phyloP scores from a whole-genome alignment of 2,797 vertebrate species.

The Kryptopterus vitreolus region DNA sequence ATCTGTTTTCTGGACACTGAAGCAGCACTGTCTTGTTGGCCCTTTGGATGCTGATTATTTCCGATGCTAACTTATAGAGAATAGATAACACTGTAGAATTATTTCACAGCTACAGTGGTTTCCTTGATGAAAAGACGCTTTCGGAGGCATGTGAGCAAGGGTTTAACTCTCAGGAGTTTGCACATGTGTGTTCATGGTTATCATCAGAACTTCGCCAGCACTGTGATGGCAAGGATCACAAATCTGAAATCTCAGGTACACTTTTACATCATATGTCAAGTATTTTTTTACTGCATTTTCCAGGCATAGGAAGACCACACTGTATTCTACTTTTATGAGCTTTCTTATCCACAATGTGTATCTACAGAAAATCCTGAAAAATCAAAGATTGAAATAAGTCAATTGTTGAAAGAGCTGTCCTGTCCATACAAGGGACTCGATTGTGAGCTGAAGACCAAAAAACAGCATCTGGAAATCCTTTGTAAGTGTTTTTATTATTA shows the following conservation, averaged over 20 bases:
- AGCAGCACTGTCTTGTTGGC: neutral
- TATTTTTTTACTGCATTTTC: neutral
- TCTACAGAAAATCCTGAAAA: constrained; percentile 80
- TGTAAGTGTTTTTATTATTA: constrained; percentile 70
- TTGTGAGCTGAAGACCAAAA: constrained; percentile 71
- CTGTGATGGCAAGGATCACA: constrained; percentile 81
- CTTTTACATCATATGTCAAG: constrained; percentile 1
- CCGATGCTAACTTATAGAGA: neutral
- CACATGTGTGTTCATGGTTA: constrained; percentile 85
- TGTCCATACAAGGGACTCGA: constrained; percentile 80
- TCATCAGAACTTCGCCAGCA: constrained; percentile 77
- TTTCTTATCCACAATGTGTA: neutral
- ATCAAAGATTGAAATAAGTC: constrained; percentile 84
- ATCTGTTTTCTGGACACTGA: neutral
- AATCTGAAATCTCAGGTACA: constrained; percentile 78
- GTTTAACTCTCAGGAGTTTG: constrained; percentile 81
- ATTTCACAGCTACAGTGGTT: constrained; percentile 80
- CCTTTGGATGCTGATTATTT: neutral
- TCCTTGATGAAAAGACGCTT: constrained; percentile 80
- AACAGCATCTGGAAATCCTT: constrained; percentile 83
- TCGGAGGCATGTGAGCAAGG: constrained; percentile 78
- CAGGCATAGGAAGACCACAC: neutral
- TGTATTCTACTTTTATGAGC: neutral
- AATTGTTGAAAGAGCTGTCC: constrained; percentile 86
- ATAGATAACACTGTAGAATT: neutral